A percentile compares a stretch with the other conserved stretches of the same genome.
Evolutionary conservation across 1,140 invertebrate species (phyloP).

Genomic region (Paraescarpia echinospica): DNA sequence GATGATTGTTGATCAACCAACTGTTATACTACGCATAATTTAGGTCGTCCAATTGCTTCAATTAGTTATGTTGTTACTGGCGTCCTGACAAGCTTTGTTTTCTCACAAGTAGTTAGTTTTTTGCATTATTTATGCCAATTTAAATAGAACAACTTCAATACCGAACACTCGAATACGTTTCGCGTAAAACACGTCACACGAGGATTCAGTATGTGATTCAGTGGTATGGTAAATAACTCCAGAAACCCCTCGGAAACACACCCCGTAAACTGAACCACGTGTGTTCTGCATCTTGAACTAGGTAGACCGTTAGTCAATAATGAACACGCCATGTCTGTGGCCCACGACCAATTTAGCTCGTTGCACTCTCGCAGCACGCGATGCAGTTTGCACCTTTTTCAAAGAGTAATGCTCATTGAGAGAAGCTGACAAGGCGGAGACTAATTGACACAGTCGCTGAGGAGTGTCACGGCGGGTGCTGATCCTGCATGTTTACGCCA

Average conservation of each 20-base stretch:
- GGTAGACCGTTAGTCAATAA: neutral
- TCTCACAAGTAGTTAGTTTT: no score
- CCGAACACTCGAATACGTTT: no score
- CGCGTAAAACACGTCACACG: neutral
- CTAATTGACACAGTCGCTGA: neutral
- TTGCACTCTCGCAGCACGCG: neutral
- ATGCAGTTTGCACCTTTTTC: neutral
- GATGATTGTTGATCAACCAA: no score
- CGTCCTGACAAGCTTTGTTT: no score
- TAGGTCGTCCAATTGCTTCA: no score
- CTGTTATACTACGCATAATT: no score
- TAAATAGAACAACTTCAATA: no score
- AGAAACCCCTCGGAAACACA: neutral
- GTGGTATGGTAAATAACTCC: no score
- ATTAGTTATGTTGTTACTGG: no score
- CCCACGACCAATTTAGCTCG: neutral
- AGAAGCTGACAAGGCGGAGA: neutral
- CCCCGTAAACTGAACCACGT: neutral
- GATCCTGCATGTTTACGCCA: neutral
- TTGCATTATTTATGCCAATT: no score
- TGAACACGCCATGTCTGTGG: neutral
- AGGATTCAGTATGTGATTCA: neutral
- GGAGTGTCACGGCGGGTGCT: neutral
- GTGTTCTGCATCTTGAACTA: neutral
- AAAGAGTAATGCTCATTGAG: neutral